Base-by-base conservation (phyloP, 2,113 vertebrate genomes). In the Emydocephalus ijimae region DNA sequence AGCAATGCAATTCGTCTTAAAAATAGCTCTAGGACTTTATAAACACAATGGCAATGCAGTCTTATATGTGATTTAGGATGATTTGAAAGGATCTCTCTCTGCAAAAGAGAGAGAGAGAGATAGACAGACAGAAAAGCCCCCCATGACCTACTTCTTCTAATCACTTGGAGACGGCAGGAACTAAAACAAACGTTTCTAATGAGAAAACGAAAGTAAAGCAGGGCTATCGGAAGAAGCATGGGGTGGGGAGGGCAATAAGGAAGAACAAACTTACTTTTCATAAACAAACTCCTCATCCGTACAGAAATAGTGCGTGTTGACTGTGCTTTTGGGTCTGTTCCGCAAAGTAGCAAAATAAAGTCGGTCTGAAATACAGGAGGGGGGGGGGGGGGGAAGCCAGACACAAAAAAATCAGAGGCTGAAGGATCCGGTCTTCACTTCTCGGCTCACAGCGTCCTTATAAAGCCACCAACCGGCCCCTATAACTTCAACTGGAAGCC, bases 261-360 rank as follows among this genome's bases (percentile, higher is more conserved):
- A 48, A 59, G 0, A 34, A 45, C 64, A 43, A 88, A 98, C 98
- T 99, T 98, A 99, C 99, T 99, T 99, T 93, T 99, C 99, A 94
- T 99, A 99, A 88, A 99, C 95, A 95, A 99, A 98, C 92, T 99
- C 99, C 86, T 99, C 99, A 29, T 99, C 99, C 0, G 98, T 99
- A 97, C 98, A 99, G 97, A 99, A 99, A 97, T 99, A 99, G 97
- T 99, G 99, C 0, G 98, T 99, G 96, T 99, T 99, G 90, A 97
- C 97, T 1, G 99, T 99, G 96, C 97, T 99, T 96, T 99, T 99
- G 90, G 99, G 99, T 97, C 99, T 99, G 92, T 98, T 99, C 95
- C 98, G 98, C 93, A 99, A 96, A 94, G 99, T 99, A 92, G 99
- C 99, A 86, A 99, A 99, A 97, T 99, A 99, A 94, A 99, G 96